phyloP scores from a whole-genome alignment of 2,797 vertebrate genomes.

The Crocidura indochinensis region DNA sequence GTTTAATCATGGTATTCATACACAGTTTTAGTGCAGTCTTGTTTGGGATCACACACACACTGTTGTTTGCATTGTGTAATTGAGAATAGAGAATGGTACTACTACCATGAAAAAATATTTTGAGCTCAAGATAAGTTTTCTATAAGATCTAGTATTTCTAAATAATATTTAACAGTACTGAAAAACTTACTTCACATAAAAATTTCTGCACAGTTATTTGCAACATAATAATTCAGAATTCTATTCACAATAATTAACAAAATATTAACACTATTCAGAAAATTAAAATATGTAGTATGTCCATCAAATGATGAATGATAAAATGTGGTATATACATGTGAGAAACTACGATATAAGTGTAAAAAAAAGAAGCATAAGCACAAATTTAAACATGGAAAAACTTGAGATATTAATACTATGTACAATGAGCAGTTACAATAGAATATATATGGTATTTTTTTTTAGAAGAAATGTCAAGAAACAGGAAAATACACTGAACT shows the following conservation, averaged over 20 bases:
- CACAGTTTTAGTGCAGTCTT: not conserved
- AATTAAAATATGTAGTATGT: slow-evolving; percentile 2
- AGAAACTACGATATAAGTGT: not conserved
- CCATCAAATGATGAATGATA: not conserved
- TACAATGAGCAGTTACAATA: not conserved
- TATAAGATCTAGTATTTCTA: not conserved
- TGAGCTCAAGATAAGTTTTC: not conserved
- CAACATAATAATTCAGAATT: not conserved
- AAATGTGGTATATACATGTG: not conserved
- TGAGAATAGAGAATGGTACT: not conserved
- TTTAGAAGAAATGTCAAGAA: slow-evolving; percentile 31
- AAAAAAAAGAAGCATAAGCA: not conserved
- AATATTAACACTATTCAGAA: not conserved
- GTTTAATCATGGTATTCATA: not conserved
- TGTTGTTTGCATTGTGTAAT: too few relatives aligned
- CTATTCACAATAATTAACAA: too few relatives aligned
- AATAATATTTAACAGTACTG: not conserved
- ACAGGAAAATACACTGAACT: not conserved
- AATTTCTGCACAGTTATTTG: slow-evolving; percentile 28
- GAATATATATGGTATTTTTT: not conserved
- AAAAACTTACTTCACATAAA: slow-evolving; percentile 19
- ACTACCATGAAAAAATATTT: not conserved
- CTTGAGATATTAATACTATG: not conserved
- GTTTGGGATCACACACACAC: not conserved
- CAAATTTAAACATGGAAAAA: not conserved